A percentile compares a stretch with the other conserved stretches of the same genome.
phyloP scores from a whole-genome alignment of 2,797 vertebrate species.

The Sebastes cheni region DNA sequence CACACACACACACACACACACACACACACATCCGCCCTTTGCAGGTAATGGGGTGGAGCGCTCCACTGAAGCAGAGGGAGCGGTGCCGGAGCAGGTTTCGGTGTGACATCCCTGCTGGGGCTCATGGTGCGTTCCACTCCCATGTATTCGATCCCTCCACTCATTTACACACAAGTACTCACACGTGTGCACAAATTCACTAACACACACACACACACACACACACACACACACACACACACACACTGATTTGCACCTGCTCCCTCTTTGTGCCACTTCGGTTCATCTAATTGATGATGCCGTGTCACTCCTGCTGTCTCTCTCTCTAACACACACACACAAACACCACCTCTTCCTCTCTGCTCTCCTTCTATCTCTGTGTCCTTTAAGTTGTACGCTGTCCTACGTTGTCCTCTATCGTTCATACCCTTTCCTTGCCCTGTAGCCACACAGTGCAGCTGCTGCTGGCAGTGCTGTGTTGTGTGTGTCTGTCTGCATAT shows the following conservation, averaged over 20 bases:
- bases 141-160: conserved; percentile 45
- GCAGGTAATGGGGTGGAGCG: conserved; percentile 62
- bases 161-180: conserved; percentile 48
- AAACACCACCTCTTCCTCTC: conserved; percentile 16
- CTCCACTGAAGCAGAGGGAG: conserved; percentile 52
- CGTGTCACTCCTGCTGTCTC: conserved; percentile 51
- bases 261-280: conserved; percentile 70
- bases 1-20: conserved; percentile 12
- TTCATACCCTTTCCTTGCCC: conserved; percentile 35
- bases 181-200: conserved; percentile 36
- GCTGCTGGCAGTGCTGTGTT: conserved; percentile 25
- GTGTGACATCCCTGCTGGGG: conserved; percentile 62
- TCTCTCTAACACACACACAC: conserved; percentile 20
- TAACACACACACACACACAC: not conserved
- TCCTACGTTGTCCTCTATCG: conserved; percentile 55
- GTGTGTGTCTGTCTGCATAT: conserved; percentile 11
- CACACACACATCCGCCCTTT: conserved; percentile 23
- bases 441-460: conserved; percentile 49
- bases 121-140: conserved; percentile 41
- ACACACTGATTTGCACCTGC: conserved; percentile 71
- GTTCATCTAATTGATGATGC: conserved; percentile 72
- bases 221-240: not conserved
- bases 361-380: conserved; percentile 18
- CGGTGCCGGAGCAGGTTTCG: conserved; percentile 44
- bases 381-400: conserved; percentile 45